phyloP scores from a whole-genome alignment of 2,888 invertebrate genomes.

The Glyphotaelius pellucidus region DNA sequence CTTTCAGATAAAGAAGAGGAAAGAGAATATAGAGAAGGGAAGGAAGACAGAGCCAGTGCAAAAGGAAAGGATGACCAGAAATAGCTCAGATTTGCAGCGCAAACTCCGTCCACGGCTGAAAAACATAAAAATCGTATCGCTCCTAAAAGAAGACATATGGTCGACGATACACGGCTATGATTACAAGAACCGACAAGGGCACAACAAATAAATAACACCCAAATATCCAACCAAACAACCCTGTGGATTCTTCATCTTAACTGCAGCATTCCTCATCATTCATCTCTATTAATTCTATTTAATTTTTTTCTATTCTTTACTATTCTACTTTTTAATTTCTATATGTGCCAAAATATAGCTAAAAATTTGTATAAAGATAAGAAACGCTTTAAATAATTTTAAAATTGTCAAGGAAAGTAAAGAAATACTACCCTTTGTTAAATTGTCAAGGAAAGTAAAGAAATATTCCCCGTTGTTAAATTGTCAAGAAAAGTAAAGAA shows the following conservation, averaged over 20 bases:
- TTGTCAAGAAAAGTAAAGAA: too few species aligned
- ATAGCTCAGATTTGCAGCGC: neutral
- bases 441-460: too few species aligned
- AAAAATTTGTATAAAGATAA: neutral
- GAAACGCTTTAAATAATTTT: neutral
- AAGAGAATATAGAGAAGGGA: neutral
- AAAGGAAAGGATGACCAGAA: neutral
- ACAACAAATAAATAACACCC: neutral
- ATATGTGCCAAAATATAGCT: neutral
- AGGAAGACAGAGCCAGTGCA: neutral
- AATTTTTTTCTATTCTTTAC: neutral
- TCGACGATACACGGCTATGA: neutral
- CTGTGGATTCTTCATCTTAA: neutral
- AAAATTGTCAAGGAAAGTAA: neutral
- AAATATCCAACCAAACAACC: neutral
- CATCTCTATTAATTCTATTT: neutral
- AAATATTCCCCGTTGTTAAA: too few species aligned
- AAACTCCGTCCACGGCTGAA: neutral
- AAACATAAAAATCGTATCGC: neutral
- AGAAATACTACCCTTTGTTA: neutral
- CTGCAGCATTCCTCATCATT: neutral
- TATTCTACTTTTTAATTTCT: neutral
- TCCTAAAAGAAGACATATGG: neutral
- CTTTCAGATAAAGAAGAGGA: neutral
- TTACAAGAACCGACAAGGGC: neutral